Percentiles rank a stretch among this genome's conserved stretches.
phyloP scores from a whole-genome alignment of 2,113 vertebrate species.

The Xenopus laevis region DNA sequence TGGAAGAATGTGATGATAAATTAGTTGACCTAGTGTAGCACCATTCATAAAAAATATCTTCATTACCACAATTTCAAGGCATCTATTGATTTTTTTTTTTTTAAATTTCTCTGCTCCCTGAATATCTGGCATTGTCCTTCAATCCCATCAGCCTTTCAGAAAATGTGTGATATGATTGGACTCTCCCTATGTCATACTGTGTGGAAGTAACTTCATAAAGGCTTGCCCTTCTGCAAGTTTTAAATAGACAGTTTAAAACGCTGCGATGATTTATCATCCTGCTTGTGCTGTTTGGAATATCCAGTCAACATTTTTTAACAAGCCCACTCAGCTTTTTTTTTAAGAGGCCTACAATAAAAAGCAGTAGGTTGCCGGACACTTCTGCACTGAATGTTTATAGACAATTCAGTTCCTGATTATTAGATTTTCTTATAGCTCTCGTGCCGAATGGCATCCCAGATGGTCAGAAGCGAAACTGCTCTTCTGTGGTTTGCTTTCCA shows the following conservation, averaged over 20 bases:
- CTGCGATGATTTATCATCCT: background rate
- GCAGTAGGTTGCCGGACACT: slow-evolving; percentile 21
- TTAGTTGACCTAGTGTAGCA: slow-evolving; percentile 33
- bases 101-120: slow-evolving; percentile 2
- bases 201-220: slow-evolving; percentile 16
- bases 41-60: slow-evolving; percentile 42
- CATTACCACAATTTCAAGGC: slow-evolving; percentile 29
- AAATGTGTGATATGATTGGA: slow-evolving; percentile 22
- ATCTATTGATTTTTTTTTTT: slow-evolving; percentile 35
- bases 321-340: background rate
- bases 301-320: background rate
- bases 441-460: slow-evolving; percentile 40
- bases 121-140: slow-evolving; percentile 40
- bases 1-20: slow-evolving; percentile 43
- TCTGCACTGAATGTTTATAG: slow-evolving; percentile 29
- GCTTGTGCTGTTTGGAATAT: background rate
- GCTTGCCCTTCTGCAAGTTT: background rate
- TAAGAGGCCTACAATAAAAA: slow-evolving; percentile 3
- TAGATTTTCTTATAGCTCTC: slow-evolving; percentile 29
- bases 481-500: slow-evolving; percentile 29
- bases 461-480: slow-evolving; percentile 15
- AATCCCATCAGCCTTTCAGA: slow-evolving; percentile 37
- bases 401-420: slow-evolving; percentile 19
- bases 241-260: background rate
- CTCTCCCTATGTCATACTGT: slow-evolving; percentile 9